Evolutionary conservation across 2,888 invertebrate genomes (phyloP).

Genomic region (Drosophila eohydei): DNA sequence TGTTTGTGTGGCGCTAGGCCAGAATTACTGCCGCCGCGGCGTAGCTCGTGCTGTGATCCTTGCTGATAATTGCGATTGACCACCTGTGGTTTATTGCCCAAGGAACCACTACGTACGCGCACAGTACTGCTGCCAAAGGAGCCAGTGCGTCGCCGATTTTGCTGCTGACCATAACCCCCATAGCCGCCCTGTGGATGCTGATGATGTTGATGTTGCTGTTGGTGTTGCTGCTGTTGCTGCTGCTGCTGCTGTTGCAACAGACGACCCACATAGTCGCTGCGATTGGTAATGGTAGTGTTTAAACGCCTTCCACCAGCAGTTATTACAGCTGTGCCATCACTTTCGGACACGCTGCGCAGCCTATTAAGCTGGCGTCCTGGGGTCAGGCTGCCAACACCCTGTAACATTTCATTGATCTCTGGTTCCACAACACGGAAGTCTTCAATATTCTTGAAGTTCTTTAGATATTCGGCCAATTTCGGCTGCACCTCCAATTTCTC

Average conservation of each 20-base stretch:
- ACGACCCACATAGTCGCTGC: constrained; percentile 84
- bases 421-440: constrained; percentile 92
- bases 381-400: constrained; percentile 86
- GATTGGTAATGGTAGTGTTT: constrained; percentile 84
- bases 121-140: constrained; percentile 84
- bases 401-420: constrained; percentile 87
- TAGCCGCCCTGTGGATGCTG: constrained; percentile 64
- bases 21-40: constrained; percentile 82
- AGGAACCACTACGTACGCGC: constrained; percentile 84
- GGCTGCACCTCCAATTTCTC: constrained; percentile 90
- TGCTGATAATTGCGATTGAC: constrained; percentile 83
- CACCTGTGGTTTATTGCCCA: constrained; percentile 84
- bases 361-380: constrained; percentile 86
- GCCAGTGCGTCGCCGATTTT: constrained; percentile 83
- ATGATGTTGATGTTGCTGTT: constrained; percentile 62
- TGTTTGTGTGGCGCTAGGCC: constrained; percentile 76
- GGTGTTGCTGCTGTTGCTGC: constrained; percentile 66
- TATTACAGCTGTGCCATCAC: constrained; percentile 85
- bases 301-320: constrained; percentile 75
- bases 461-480: constrained; percentile 89
- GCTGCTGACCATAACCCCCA: constrained; percentile 67
- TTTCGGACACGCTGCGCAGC: constrained; percentile 89
- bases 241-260: constrained; percentile 78
- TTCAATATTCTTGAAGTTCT: constrained; percentile 94
- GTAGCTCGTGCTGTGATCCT: constrained; percentile 79